A percentile compares a stretch with the other conserved stretches of the same genome.
These are phyloP conservation scores for Gavialis gangeticus DNA, from an alignment of 2,113 vertebrate species.

Conservation along the genomic window DNA sequence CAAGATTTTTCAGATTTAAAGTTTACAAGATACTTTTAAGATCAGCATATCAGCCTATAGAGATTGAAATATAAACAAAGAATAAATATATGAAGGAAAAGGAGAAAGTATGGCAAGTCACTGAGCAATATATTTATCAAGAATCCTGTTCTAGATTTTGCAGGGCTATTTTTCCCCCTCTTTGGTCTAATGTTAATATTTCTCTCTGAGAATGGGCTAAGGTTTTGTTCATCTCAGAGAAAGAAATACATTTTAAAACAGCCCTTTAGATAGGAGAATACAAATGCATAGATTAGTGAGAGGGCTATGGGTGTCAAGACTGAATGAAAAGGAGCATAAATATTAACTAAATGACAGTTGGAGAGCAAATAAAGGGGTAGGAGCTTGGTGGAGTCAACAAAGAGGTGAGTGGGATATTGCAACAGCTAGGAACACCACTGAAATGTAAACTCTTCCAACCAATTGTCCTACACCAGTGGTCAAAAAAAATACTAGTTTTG, in stretches of 20 bases:
- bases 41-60: neutral
- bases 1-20: neutral
- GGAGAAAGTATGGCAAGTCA: neutral
- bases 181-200: neutral
- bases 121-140: neutral
- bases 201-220: neutral
- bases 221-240: conserved; percentile 1
- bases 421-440: neutral
- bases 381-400: neutral
- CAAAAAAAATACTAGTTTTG: neutral
- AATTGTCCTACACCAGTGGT: neutral
- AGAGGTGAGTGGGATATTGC: neutral
- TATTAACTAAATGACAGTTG: neutral
- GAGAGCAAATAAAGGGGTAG: neutral
- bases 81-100: neutral
- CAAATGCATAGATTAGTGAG: conserved; percentile 31
- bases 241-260: conserved; percentile 33
- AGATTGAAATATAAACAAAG: neutral
- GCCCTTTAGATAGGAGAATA: conserved; percentile 14
- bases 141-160: neutral
- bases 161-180: neutral
- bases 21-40: neutral
- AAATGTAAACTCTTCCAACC: neutral
- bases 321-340: neutral
- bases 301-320: conserved; percentile 1